phyloP scores from a whole-genome alignment of 2,797 vertebrate species.

The Loris lydekkerianus region DNA sequence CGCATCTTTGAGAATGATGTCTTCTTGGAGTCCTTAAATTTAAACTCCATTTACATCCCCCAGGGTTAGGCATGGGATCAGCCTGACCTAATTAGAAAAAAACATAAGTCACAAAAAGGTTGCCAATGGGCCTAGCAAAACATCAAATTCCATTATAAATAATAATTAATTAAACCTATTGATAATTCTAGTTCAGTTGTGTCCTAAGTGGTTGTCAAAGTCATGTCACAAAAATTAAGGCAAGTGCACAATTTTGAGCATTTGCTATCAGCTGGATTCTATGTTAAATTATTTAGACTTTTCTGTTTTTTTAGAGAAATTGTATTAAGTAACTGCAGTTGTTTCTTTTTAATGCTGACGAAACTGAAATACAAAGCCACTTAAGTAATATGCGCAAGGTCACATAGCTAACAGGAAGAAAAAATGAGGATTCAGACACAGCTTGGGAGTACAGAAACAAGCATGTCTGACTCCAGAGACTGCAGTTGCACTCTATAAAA shows the following conservation, averaged over 20 bases:
- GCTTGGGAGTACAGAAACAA: background rate
- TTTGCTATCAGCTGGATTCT: background rate
- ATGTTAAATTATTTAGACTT: background rate
- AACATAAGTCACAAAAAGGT: background rate
- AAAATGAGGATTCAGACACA: background rate
- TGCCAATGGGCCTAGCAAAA: background rate
- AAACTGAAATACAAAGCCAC: background rate
- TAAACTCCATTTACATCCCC: background rate
- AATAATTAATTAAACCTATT: background rate
- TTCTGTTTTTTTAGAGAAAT: background rate
- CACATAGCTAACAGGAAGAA: background rate
- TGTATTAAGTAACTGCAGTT: background rate
- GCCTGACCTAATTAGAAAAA: background rate
- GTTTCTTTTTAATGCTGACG: background rate
- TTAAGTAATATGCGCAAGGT: background rate
- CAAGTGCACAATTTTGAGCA: background rate
- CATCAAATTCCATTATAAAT: background rate
- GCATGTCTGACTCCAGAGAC: background rate
- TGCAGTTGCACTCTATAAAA: background rate
- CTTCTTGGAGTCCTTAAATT: background rate
- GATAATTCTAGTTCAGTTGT: background rate
- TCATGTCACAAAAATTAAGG: background rate
- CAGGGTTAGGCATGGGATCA: accelerated
- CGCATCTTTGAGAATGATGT: background rate
- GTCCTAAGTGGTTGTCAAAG: background rate